Base-by-base conservation (phyloP, 2,888 invertebrate species). In the Diplolepis rosae region DNA sequence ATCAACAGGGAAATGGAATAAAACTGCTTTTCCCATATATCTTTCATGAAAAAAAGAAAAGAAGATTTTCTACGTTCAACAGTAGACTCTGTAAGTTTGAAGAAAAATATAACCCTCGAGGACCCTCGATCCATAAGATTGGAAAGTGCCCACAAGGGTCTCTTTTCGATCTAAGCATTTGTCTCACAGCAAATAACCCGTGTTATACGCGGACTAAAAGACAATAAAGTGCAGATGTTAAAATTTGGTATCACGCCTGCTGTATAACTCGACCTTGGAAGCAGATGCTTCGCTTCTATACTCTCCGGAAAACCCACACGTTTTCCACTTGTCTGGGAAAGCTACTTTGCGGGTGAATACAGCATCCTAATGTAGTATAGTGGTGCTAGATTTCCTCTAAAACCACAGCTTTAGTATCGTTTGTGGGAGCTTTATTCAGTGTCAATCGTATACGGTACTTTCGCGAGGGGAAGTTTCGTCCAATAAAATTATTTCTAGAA, bases 161-260 rank as follows among this genome's bases (percentile, higher is more conserved):
- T 70, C 80, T 74, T 69, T 76, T 78, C 79, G 78, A 78, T 77
- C 79, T 72, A 67, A 73, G 76, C 83, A 82, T 84, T 84, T 84
- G 79, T 85, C 85, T 83, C 77, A 68, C 73, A 77, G 77, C 82
- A 83, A 84, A 85, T 84, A 85, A 85, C 80, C 81, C 85, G 82
- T 83, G 81, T 81, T 83, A 83, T 84, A 85, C 78, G 74, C 76
- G 74, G 71, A 71, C 80, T 79, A 80, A 83, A 80, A 78, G 82
- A 83, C 84, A 83, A 83, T 84, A 83, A 82, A 83, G 74, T 77
- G 79, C 84, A 84, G 81, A 82, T 81, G 84, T 82, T 82, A 80
- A 84, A 78, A 81, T 80, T 77, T 78, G 76, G 45, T 65, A 35
- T 56, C 35, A 66, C 22, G 24, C 45, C 65, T 56, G 56, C 54